Evolutionary conservation across 2,797 vertebrate species (phyloP), one percentile per base, ranked within the genome.

Genomic region (Meda fulgida): DNA sequence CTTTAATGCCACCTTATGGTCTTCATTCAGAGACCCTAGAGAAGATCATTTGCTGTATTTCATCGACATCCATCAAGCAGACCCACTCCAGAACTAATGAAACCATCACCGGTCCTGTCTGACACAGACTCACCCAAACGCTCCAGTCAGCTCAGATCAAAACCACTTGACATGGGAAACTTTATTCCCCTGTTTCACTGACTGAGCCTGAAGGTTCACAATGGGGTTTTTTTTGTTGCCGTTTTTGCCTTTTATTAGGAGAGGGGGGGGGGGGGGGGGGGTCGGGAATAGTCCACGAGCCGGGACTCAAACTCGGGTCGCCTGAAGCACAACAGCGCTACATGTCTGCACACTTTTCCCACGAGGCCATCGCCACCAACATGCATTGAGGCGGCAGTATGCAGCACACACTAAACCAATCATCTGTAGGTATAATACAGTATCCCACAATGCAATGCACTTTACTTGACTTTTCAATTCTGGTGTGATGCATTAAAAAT

Each of bases 11-110:
- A 18, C 14, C 29, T 65, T 31, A 16, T 31, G 14, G 3, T 29
- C 63, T 65, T 6, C 58, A 29, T 63, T 63, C 26, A 14, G 26
- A 16, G 7, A 18, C 63, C 29, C 14, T 14, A 65, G 29, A 65
- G 63, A 31, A 31, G 29, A 70, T n/a, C 11, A 43, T 70, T 9
- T 43, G 38, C 67, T 40, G 38, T 23, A 70, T 70, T 21, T 69
- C 60, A 29, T 34, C 31, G 1, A 10, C 65, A 36, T 36, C 7
- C 26, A 63, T 65, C 60, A 31, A 69, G 66, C 66, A 69, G 66
- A 69, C 23, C 19, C 66, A 69, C 66, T 69, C 66, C 66, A 69
- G 34, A 69, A 69, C 34, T 69, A 36, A 69, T 69, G 66, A 69
- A 69, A 23, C 31, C 66, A 31, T 65, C 63, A 31, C 1, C 29